Evolutionary conservation across 2,797 vertebrate species (phyloP).

Genomic region (Tolypeutes matacus): DNA sequence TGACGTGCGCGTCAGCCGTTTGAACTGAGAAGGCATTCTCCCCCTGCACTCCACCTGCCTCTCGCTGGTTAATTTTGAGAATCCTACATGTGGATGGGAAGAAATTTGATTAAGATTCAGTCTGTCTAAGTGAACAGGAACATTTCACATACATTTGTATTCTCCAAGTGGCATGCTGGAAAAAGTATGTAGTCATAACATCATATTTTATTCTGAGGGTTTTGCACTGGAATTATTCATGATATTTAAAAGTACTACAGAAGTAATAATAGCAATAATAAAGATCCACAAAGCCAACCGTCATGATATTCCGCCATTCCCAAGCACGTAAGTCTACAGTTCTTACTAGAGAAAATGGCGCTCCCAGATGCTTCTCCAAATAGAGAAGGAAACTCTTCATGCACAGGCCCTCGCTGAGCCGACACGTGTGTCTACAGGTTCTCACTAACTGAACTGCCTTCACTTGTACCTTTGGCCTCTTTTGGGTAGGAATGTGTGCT

Average conservation of each 20-base stretch:
- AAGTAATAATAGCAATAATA: background rate
- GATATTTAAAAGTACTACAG: conserved; percentile 35
- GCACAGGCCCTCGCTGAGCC: no score
- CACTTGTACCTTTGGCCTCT: background rate
- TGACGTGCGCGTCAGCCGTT: background rate
- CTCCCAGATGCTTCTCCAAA: conserved; percentile 32
- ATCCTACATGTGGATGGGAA: background rate
- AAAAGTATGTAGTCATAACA: background rate
- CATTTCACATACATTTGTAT: background rate
- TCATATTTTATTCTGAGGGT: background rate
- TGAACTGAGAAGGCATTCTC: background rate
- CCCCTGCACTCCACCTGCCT: background rate
- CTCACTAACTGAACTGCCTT: background rate
- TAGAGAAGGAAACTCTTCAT: background rate
- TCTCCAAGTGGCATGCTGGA: background rate
- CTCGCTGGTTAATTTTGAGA: conserved; percentile 44
- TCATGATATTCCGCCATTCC: background rate
- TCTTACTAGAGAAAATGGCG: no score
- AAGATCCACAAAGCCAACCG: background rate
- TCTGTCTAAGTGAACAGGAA: background rate
- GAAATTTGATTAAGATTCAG: background rate
- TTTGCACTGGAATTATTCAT: background rate
- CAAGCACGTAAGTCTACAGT: background rate
- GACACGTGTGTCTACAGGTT: background rate
- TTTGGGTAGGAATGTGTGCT: background rate